A percentile compares a stretch with the other conserved stretches of the same genome.
Evolutionary conservation across 2,797 vertebrate species (phyloP).

Genomic region (Myoxocephalus aenaeus): DNA sequence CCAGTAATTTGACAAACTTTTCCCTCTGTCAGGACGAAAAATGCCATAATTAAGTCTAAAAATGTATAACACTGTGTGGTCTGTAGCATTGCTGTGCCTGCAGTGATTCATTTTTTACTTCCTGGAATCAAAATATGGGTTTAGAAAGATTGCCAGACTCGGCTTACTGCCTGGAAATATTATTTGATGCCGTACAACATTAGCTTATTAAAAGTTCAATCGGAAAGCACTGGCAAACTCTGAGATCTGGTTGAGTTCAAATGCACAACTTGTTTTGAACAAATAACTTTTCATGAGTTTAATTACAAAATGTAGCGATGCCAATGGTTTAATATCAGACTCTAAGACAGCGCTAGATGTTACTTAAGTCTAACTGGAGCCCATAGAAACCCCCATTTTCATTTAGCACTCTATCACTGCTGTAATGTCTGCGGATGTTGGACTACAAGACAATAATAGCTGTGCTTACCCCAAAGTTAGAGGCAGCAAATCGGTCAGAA

Average conservation of each 20-base stretch:
- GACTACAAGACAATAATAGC: constrained; percentile 6
- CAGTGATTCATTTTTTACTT: constrained; percentile 61
- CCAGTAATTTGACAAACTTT: constrained; percentile 97
- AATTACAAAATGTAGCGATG: not conserved
- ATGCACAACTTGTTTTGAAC: constrained; percentile 15
- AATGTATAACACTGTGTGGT: constrained; percentile 39
- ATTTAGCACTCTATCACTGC: constrained; percentile 5
- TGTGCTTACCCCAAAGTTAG: constrained; percentile 93
- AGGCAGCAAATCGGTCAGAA: constrained; percentile 96
- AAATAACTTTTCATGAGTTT: constrained; percentile 14
- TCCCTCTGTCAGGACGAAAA: constrained; percentile 89
- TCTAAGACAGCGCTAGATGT: not conserved
- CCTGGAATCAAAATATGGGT: constrained; percentile 46
- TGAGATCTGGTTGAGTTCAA: constrained; percentile 34
- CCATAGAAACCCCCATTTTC: not conserved
- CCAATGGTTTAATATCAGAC: constrained; percentile 22
- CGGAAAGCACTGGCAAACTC: constrained; percentile 13
- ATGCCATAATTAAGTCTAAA: constrained; percentile 56
- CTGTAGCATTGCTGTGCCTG: constrained; percentile 8
- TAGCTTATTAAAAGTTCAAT: constrained; percentile 67
- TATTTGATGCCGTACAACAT: constrained; percentile 52
- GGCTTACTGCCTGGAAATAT: constrained; percentile 54
- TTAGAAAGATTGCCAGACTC: constrained; percentile 32
- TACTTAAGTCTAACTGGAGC: not conserved
- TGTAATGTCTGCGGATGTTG: not conserved